Evolutionary conservation across 2,113 vertebrate genomes (phyloP), one percentile per base, ranked within the genome.

Genomic region (Melanerpes formicivorus): DNA sequence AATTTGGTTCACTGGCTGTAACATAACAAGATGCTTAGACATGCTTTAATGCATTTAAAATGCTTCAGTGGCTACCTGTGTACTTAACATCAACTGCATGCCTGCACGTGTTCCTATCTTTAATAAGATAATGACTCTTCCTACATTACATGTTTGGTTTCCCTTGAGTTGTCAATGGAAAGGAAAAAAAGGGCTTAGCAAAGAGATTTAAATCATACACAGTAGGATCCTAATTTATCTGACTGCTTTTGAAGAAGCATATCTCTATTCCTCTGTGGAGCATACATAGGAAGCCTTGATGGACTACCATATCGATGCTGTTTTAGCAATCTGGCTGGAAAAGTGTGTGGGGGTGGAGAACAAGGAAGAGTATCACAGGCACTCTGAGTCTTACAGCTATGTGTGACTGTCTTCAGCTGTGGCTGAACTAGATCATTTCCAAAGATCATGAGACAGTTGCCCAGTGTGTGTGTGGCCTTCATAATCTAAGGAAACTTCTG

Each of bases 331-430:
- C 70, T 88, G n/a, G 3, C 16, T 82, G 58, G 70, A 89, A 93
- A 89, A 44, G 3, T 1, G 0, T 63, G 34, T 59, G 37, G 46
- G 46, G 12, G 64, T 71, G 42, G 27, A 79, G 72, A 80, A 30
- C 64, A 89, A 82, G 72, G 74, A 82, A 27, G 1, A 10, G 11
- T 1, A 0, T 95, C 69, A 60, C 29, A 79, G 27, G 25, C 48
- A 56, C 42, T 52, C 63, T 27, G 54, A 84, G 26, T 52, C 46
- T 10, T 64, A 52, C 72, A 66, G 14, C 30, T 63, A 34, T 40
- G 48, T 77, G 59, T 58, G 84, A 87, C 84, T 77, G 9, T 76
- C 75, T 87, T 75, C 87, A 93, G 81, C 79, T 94, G 89, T 42
- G 75, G 13, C 17, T 92, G 87, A 84, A 70, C 27, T 42, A 64